Evolutionary conservation across 2,797 vertebrate species (phyloP).

Genomic region (Sebastiscus albofasciatus): DNA sequence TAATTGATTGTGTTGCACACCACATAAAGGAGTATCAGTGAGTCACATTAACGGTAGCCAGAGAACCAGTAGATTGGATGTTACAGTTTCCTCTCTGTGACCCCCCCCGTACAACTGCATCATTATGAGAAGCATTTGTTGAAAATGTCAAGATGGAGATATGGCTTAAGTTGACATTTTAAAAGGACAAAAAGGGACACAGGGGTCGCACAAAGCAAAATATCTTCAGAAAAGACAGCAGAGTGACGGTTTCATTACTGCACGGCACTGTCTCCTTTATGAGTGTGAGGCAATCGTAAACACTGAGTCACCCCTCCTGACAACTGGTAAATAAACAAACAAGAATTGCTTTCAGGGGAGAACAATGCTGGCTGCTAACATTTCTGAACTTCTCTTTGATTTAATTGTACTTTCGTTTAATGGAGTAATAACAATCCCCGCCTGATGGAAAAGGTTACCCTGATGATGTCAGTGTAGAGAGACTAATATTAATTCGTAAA

Average conservation of each 20-base stretch:
- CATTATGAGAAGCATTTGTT: slow-evolving; percentile 40
- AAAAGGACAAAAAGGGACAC: slow-evolving; percentile 7
- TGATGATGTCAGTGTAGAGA: background rate
- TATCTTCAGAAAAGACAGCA: background rate
- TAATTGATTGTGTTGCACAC: slow-evolving; percentile 25
- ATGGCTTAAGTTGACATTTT: slow-evolving; percentile 56
- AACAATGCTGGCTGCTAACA: background rate
- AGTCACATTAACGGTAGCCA: slow-evolving; percentile 16
- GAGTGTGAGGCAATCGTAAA: slow-evolving; percentile 2
- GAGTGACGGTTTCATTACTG: slow-evolving; percentile 21
- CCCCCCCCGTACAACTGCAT: background rate
- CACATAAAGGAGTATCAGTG: background rate
- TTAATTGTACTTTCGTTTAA: slow-evolving; percentile 28
- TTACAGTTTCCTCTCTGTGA: slow-evolving; percentile 25
- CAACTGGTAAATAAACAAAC: slow-evolving; percentile 8
- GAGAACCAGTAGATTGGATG: slow-evolving; percentile 9
- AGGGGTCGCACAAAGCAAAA: slow-evolving; percentile 16
- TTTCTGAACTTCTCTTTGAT: slow-evolving; percentile 39
- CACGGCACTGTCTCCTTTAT: background rate
- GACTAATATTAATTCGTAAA: slow-evolving; percentile 4
- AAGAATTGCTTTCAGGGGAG: background rate
- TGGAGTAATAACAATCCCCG: slow-evolving; percentile 5
- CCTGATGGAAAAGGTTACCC: slow-evolving; percentile 13
- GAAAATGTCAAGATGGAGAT: slow-evolving; percentile 51
- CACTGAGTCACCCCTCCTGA: slow-evolving; percentile 6